phyloP scores from a whole-genome alignment of 2,113 vertebrate species.

The Shinisaurus crocodilurus region DNA sequence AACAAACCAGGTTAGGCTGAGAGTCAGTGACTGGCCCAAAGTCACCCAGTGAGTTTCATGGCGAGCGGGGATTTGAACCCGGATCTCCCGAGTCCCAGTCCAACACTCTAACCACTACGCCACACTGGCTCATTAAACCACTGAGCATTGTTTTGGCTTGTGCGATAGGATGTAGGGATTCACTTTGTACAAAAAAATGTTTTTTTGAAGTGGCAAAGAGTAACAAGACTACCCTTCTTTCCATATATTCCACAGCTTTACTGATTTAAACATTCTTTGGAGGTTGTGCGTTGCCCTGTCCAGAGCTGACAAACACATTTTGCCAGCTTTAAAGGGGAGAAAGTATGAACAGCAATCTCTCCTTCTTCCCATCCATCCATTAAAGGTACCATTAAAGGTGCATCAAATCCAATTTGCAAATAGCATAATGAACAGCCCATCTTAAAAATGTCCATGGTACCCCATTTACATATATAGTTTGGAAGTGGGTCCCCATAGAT shows the following conservation, averaged over 20 bases:
- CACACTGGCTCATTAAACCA: too few relatives aligned
- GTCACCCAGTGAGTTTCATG: too few relatives aligned
- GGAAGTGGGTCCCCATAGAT: background rate
- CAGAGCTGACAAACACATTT: background rate
- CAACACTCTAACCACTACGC: too few relatives aligned
- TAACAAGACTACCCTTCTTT: background rate
- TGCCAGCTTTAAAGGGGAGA: background rate
- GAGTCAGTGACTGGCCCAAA: too few relatives aligned
- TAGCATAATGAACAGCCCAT: background rate
- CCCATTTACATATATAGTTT: background rate
- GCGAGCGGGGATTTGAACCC: too few relatives aligned
- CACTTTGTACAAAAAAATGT: background rate
- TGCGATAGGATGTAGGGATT: conserved; percentile 25
- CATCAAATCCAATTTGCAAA: too few relatives aligned
- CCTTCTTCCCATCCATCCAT: too few relatives aligned
- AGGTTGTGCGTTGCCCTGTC: background rate
- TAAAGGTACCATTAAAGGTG: too few relatives aligned
- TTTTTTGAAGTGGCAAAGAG: background rate
- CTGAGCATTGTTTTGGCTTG: conserved; percentile 19
- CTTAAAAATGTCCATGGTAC: background rate
- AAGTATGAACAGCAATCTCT: too few relatives aligned
- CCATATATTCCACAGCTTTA: background rate
- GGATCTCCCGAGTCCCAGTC: too few relatives aligned
- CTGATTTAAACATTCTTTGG: background rate
- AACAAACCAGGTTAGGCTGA: too few relatives aligned